Conservation (phyloP, 2,888 invertebrate species). For the Agrilus cyanescens region DNA sequence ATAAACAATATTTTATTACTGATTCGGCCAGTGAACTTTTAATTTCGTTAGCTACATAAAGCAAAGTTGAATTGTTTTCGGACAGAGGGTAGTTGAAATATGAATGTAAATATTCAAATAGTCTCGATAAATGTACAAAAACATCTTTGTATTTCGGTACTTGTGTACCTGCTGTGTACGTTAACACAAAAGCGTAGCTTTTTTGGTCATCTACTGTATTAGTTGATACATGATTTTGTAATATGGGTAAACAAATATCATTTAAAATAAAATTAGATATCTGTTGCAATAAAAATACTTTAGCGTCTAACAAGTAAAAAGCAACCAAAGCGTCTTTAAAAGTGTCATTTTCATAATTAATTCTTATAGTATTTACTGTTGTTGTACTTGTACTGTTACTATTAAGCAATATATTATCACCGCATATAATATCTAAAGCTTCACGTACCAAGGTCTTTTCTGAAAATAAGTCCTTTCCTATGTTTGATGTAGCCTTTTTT, state of each 20-base stretch:
- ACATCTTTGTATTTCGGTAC: slow-evolving; percentile 42
- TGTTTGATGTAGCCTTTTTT: slow-evolving; percentile 40
- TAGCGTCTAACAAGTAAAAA: slow-evolving; percentile 24
- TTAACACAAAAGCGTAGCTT: slow-evolving; percentile 22
- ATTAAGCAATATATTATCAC: slow-evolving; percentile 37
- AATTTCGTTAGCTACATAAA: slow-evolving; percentile 43
- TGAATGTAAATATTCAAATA: slow-evolving; percentile 47
- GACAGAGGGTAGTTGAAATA: slow-evolving; percentile 42
- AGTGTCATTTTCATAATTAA: slow-evolving; percentile 30
- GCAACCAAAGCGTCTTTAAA: slow-evolving; percentile 36
- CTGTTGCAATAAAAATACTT: slow-evolving; percentile 40
- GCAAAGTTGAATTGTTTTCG: slow-evolving; percentile 38
- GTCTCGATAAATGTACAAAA: slow-evolving; percentile 41
- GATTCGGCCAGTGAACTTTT: slow-evolving; percentile 48
- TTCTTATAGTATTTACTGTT: slow-evolving; percentile 31
- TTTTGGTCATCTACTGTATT: slow-evolving; percentile 32
- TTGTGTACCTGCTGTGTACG: slow-evolving; percentile 32
- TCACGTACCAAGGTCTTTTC: slow-evolving; percentile 38
- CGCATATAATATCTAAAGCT: slow-evolving; percentile 40
- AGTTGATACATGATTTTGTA: slow-evolving; percentile 39
- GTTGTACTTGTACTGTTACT: slow-evolving; percentile 29
- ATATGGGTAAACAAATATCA: slow-evolving; percentile 45
- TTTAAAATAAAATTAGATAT: slow-evolving; percentile 48
- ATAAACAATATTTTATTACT: slow-evolving; percentile 61
- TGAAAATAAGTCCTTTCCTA: slow-evolving; percentile 37